Evolutionary conservation across 2,888 invertebrate species (phyloP).

Genomic region (Brachyopa scutellaris): DNA sequence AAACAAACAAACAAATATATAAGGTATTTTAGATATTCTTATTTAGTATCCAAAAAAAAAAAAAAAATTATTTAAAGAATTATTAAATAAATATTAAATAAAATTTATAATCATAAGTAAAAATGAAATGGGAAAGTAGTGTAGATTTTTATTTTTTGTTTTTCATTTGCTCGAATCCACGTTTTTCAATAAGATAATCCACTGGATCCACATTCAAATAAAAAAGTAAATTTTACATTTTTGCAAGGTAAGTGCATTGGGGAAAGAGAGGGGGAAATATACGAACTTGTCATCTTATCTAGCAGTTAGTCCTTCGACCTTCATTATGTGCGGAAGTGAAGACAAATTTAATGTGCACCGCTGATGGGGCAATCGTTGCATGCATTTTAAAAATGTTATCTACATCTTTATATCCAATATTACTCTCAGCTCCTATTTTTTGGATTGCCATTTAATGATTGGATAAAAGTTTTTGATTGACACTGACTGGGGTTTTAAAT

Average conservation of each 20-base stretch:
- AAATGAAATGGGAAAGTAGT: conserved; percentile 76
- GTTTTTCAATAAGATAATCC: conserved; percentile 11
- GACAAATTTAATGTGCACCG: neutral
- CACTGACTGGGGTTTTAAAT: no score
- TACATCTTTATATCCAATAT: no score
- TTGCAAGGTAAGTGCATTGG: conserved; percentile 31
- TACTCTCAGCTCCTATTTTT: no score
- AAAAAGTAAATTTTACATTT: conserved; percentile 12
- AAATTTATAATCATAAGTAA: conserved; percentile 76
- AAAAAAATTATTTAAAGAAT: conserved; percentile 67
- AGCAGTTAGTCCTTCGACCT: neutral
- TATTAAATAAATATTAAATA: conserved; percentile 67
- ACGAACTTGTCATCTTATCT: no score
- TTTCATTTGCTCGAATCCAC: conserved; percentile 47
- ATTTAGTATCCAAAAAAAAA: conserved; percentile 84
- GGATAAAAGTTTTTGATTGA: no score
- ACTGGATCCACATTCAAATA: conserved; percentile 28
- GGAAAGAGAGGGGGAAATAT: neutral
- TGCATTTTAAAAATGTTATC: no score
- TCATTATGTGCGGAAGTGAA: neutral
- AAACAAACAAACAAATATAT: conserved; percentile 72
- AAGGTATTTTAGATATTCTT: conserved; percentile 88
- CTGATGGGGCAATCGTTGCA: no score
- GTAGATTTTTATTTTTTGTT: conserved; percentile 55
- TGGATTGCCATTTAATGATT: no score